These are phyloP conservation scores for Helarctos malayanus DNA, from an alignment of 2,797 vertebrate species.

Conservation along the genomic window DNA sequence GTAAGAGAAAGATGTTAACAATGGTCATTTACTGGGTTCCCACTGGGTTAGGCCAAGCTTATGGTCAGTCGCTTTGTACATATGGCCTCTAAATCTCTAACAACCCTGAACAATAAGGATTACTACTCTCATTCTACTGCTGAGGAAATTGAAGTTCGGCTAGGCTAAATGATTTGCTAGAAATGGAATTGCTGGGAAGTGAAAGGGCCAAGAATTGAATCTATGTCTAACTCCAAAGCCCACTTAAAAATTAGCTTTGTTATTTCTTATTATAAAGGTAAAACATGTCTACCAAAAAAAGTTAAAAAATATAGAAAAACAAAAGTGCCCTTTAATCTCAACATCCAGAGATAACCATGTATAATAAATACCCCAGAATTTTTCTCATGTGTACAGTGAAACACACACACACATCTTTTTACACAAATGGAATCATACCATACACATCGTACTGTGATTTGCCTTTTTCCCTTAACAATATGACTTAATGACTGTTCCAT, in stretches of 20 bases:
- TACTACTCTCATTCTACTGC: not conserved
- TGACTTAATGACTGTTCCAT: conserved; percentile 4
- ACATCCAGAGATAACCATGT: not conserved
- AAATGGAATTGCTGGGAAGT: not conserved
- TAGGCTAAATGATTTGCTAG: conserved; percentile 34
- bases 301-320: conserved; percentile 16
- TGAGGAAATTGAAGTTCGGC: not conserved
- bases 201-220: conserved; percentile 3
- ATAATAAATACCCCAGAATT: not conserved
- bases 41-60: not conserved
- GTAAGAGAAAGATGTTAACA: conserved; percentile 41
- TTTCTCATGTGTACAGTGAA: conserved; percentile 3
- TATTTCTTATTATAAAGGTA: conserved; percentile 45
- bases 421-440: conserved; percentile 2
- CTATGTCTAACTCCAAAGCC: conserved; percentile 43
- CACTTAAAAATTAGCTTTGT: not conserved
- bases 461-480: conserved; percentile 4
- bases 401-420: not conserved
- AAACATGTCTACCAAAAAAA: not conserved
- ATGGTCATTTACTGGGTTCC: not conserved
- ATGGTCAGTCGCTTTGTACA: not conserved
- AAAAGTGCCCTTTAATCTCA: conserved; percentile 14
- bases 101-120: not conserved
- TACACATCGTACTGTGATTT: conserved; percentile 9
- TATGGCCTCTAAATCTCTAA: conserved; percentile 9